Evolutionary conservation across 2,113 vertebrate genomes (phyloP).

Genomic region (Excalfactoria chinensis): DNA sequence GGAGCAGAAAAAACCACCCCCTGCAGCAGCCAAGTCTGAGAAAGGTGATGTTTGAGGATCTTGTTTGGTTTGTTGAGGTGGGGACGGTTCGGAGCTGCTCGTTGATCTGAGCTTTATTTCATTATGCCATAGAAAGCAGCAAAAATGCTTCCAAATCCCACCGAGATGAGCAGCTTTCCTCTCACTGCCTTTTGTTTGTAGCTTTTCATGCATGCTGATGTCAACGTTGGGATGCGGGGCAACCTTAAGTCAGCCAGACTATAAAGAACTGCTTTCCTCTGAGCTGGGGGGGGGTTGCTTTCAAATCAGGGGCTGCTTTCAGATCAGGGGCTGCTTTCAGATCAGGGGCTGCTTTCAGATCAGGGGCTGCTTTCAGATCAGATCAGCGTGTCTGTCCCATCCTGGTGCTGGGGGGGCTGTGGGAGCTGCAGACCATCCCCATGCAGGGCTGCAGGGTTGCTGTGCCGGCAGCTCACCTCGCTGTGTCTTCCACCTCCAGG

Average conservation of each 20-base stretch:
- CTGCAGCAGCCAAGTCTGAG: conserved; percentile 78
- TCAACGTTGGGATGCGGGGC: background rate
- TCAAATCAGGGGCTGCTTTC: too few species aligned
- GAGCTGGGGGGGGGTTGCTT: background rate
- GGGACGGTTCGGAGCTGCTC: background rate
- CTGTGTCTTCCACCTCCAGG: conserved; percentile 37
- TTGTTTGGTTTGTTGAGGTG: background rate
- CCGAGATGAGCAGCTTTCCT: background rate
- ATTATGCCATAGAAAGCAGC: too few species aligned
- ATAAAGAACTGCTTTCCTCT: background rate
- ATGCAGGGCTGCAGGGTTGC: too few species aligned
- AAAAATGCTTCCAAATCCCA: background rate
- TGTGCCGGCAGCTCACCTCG: background rate
- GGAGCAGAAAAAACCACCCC: conserved; percentile 83
- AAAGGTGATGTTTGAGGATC: conserved; percentile 79
- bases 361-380: background rate
- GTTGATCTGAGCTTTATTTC: background rate
- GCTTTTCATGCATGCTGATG: background rate
- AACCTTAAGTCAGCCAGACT: background rate
- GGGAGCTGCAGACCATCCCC: too few species aligned
- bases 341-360: too few species aligned
- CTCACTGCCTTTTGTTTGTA: background rate
- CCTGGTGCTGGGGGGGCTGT: too few species aligned
- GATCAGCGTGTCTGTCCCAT: too few species aligned
- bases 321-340: background rate